Evolutionary conservation across 2,888 invertebrate species (phyloP), one percentile per base, ranked within the genome.

Genomic region (Drosophila yooni): DNA sequence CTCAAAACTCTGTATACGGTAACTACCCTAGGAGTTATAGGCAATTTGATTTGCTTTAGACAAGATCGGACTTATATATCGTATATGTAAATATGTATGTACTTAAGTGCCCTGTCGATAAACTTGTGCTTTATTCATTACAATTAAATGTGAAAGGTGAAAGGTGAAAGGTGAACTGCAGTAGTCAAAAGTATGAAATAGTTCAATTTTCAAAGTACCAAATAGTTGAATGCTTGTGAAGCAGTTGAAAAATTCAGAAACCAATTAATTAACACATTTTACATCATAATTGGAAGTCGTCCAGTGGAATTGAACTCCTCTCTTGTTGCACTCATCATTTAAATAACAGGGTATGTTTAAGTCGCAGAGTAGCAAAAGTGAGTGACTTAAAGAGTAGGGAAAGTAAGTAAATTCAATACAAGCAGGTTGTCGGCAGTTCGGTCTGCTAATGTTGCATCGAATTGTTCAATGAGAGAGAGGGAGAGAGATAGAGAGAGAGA

Each of bases 381-480:
- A 29, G 29, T 40, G 25, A 13, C n/a, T 33, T 46, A 3, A 52
- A 15, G 3, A 52, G 13, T 40, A 51, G 50, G 51, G 59, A 52
- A 34, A 58, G 60, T 34, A 60, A 34, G 21, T 34, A 40, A 25
- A 36, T 36, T 7, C 65, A 61, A 36, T 69, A 60, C 40, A 57
- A 64, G 33, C 46, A 56, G 64, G 43, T 74, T 27, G 52, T 68
- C 56, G 43, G 54, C 69, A 65, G 64, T 46, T 64, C 53, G 57
- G 64, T 64, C 69, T 68, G 36, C 43, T 27, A 58, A 29, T 34
- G 67, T 38, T 51, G 46, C 38, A 58, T 51, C 53, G 38, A 58
- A 29, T 43, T 58, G 25, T 15, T 50, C 34, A 48, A 48, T 8
- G 18, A 18, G n/a, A 38, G 27, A n/a, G 38, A 29, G 21, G 21